Evolutionary conservation across 2,888 invertebrate species (phyloP), one percentile per base, ranked within the genome.

Genomic region (Terebella lapidaria): DNA sequence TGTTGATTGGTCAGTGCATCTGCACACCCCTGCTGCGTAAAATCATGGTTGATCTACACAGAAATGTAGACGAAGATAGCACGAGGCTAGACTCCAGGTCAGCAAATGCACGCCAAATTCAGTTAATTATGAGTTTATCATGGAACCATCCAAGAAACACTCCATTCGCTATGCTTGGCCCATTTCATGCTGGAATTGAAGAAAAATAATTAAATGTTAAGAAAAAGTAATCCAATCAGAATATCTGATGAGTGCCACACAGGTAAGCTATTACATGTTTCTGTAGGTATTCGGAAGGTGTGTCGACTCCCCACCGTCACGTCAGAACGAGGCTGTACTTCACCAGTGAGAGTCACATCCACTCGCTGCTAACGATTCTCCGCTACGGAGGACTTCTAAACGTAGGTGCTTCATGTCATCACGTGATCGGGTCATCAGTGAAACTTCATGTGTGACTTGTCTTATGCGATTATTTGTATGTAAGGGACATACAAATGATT

Each of bases 281-380:
- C 30, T 57, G 54, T 77, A 89, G 89, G 74, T 97, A 96, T 83
- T 94, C 94, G 25, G 94, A 94, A 81, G 97, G 97, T 47, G 97
- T 99, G 65, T 93, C 95, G 46, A 94, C 95, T 74, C 99, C 99
- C 27, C 94, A 96, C 52, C 86, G 99, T 49, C 97, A 99, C 84
- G 99, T 99, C 27, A 86, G 97, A 54, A 99, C 97, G 4, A 87
- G 99, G n/a, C 85, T 99, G 47, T 99, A 99, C 84, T 99, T 99
- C 82, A 99, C 99, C 1, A 96, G 95, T 80, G 99, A 99, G 84
- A 94, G 94, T 78, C 99, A 99, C 83, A 94, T 99, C 65, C 99
- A 99, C 83, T 97, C 96, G 10, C 83, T 99, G 65, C 87, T 99
- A 67, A 97, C 96, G 2, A 92, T 97, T 61, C 85, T 99, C 56